Conservation (phyloP, 2,797 vertebrate genomes). For the Periophthalmus magnuspinnatus region DNA sequence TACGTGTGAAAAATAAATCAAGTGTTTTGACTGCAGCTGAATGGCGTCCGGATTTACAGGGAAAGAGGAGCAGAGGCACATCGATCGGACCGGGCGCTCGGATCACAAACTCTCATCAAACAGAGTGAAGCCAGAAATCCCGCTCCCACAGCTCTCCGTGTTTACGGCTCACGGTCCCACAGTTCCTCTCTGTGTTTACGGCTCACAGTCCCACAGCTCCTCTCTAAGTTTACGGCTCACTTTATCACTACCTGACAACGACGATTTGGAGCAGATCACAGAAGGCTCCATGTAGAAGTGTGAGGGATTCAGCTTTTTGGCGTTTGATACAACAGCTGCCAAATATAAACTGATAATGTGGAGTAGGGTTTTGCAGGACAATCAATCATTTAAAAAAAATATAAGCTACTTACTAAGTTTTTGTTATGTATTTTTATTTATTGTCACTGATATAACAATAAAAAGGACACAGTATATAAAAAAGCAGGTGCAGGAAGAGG, state of each 20-base stretch:
- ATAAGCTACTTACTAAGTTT: no score
- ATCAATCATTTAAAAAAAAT: no score
- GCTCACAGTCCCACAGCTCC: slow-evolving; percentile 21
- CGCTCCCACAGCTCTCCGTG: no score
- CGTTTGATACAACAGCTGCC: no score
- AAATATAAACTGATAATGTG: no score
- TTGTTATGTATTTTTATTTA: no score
- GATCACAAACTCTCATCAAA: slow-evolving; percentile 28
- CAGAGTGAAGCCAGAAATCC: slow-evolving; percentile 4
- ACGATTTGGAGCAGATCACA: slow-evolving; percentile 5
- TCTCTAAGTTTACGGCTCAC: slow-evolving; percentile 19
- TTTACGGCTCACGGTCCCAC: slow-evolving; percentile 11
- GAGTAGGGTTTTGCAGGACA: no score
- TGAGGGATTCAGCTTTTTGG: no score
- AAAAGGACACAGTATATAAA: no score
- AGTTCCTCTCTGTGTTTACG: slow-evolving; percentile 21
- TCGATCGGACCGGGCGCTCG: slow-evolving; percentile 22
- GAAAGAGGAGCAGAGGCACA: slow-evolving; percentile 17
- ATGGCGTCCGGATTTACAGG: slow-evolving; percentile 22
- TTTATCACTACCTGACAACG: slow-evolving; percentile 19
- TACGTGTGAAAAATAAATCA: slow-evolving; percentile 31
- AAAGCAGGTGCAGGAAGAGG: no score
- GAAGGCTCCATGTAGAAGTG: background rate
- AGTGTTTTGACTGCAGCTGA: slow-evolving; percentile 25
- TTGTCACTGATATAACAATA: no score